Base-by-base conservation (phyloP, 2,113 vertebrate species). In the Ammodytes marinus region DNA sequence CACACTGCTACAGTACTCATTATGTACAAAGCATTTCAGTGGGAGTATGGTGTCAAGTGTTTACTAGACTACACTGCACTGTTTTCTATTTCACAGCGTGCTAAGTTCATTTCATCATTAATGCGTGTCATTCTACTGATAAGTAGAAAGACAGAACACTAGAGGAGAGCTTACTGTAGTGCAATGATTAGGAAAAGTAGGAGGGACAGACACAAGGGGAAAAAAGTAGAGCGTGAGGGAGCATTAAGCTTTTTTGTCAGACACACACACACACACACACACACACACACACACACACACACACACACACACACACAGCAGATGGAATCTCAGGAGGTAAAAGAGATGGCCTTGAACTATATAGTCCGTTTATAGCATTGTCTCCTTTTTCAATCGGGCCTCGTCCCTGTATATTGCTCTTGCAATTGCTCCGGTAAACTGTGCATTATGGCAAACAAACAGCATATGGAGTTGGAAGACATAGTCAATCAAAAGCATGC, bases 81-180 rank as follows among this genome's bases (percentile, higher is more conserved):
- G 69, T 78, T 82, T 80, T 81, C 66, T 82, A 64, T 90, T 91
- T 91, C 86, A 88, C 74, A 67, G 54, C 53, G 37, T 52, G 49
- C 39, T 54, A 77, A 88, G 63, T 88, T 88, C 45, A 90, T 92
- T 92, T 91, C 88, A 86, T 93, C 88, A 93, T 42, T 87, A 75
- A 82, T 81, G 60, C 8, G 2, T 91, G 82, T 86, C 80, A 82
- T 89, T 89, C 86, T 71, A 81, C 80, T 79, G 82, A 85, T 84
- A 58, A 82, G 75, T 57, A 67, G 72, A 88, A 86, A 88, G 75
- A 84, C 27, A 27, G 27, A 27, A 27, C 27, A 89, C 83, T 57
- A 75, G 49, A 72, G 55, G 50, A 55, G 49, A 80, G 46, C 46
- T 45, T 65, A 27, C 27, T 27, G 27, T 27, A 80, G 86, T 84